phyloP scores from a whole-genome alignment of 2,797 vertebrate genomes.

The Nyctalus aviator region DNA sequence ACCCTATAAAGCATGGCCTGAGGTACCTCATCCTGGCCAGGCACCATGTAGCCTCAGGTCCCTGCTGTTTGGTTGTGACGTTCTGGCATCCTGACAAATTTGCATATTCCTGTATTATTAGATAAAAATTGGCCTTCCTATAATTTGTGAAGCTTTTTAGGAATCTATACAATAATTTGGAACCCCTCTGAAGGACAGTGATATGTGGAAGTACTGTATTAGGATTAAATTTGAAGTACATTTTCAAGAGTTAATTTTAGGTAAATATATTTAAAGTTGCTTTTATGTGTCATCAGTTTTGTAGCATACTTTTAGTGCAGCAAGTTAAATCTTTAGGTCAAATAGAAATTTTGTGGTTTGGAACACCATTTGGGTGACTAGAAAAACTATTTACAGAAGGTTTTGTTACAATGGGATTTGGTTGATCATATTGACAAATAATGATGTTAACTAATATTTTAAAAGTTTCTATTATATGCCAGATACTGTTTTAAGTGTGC shows the following conservation, averaged over 20 bases:
- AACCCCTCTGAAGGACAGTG: conserved; percentile 18
- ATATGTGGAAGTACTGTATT: not conserved
- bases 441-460: not conserved
- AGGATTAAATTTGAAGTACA: conserved; percentile 6
- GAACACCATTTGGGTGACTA: not conserved
- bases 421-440: not conserved
- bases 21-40: no score
- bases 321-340: conserved; percentile 13
- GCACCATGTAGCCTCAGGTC: no score
- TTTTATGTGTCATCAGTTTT: not conserved
- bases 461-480: not conserved
- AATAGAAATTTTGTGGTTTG: conserved; percentile 9
- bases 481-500: not conserved
- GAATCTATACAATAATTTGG: not conserved
- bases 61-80: no score
- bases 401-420: not conserved
- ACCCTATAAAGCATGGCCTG: no score
- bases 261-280: not conserved
- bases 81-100: no score
- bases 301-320: not conserved
- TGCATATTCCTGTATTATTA: no score
- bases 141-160: not conserved
- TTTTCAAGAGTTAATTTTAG: conserved; percentile 53
- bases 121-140: not conserved
- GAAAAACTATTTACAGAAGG: not conserved